Conservation (phyloP, 2,113 vertebrate species). For the Zosterops pallidus region DNA sequence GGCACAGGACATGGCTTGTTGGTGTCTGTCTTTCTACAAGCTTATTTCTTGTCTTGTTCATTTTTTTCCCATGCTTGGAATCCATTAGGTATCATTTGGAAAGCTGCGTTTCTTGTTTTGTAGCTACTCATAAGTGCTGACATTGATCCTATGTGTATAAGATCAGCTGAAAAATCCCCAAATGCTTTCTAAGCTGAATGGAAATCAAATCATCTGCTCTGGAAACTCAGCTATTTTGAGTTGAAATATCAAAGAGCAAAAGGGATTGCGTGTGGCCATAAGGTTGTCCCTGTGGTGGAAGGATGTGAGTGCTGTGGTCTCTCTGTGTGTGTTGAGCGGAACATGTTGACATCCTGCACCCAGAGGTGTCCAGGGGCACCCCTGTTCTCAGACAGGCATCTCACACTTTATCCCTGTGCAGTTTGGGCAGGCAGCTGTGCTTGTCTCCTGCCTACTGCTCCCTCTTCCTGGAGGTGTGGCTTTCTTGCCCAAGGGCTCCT, state of each 20-base stretch:
- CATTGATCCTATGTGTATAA: background rate
- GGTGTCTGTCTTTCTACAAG: background rate
- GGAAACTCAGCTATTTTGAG: background rate
- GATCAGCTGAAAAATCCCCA: background rate
- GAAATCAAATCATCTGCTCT: background rate
- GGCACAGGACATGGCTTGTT: background rate
- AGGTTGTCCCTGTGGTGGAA: fast-evolving
- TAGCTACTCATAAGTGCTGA: background rate
- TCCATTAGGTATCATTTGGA: background rate
- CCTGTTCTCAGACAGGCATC: background rate
- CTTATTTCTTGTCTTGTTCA: background rate
- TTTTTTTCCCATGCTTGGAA: background rate
- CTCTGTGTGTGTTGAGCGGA: too few species aligned
- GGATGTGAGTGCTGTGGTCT: background rate
- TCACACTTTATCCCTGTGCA: fast-evolving
- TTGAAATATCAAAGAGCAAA: background rate
- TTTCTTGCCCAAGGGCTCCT: background rate
- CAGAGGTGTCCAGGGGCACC: background rate
- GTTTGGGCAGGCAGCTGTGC: background rate
- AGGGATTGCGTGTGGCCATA: background rate
- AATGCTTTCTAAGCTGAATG: background rate
- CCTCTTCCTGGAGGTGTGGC: background rate
- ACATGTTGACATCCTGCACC: fast-evolving
- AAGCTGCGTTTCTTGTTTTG: background rate
- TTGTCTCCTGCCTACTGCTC: background rate